Conservation (phyloP, 2,113 vertebrate genomes). For the Anarhynchus alexandrinus region DNA sequence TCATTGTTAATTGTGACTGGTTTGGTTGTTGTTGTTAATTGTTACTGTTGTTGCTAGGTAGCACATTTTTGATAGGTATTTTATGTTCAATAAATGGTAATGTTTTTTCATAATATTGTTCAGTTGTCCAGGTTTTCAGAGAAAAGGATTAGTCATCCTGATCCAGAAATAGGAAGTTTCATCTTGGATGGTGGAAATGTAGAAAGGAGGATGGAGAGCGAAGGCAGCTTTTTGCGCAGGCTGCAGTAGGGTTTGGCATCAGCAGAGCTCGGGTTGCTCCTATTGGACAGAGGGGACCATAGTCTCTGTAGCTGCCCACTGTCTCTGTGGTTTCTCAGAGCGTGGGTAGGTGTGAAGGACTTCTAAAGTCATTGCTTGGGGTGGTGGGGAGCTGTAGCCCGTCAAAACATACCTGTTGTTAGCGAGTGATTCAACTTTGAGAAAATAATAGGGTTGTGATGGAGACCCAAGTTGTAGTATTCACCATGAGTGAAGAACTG, state of each 20-base stretch:
- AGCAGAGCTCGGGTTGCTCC: accelerated
- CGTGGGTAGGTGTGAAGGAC: background rate
- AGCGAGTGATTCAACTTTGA: accelerated
- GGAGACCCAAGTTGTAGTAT: accelerated
- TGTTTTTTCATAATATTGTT: background rate
- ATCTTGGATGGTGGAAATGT: background rate
- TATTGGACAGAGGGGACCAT: accelerated
- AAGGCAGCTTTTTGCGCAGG: background rate
- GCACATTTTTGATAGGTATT: constrained; percentile 45
- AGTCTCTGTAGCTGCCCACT: accelerated
- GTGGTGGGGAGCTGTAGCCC: accelerated
- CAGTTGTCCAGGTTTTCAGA: background rate
- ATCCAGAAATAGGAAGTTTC: background rate
- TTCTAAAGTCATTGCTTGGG: accelerated
- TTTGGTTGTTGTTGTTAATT: background rate
- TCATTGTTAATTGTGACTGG: background rate
- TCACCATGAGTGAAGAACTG: accelerated
- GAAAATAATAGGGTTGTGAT: background rate
- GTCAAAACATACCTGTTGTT: accelerated
- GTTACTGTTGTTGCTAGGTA: constrained; percentile 54
- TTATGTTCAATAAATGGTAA: background rate
- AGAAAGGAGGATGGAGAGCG: background rate
- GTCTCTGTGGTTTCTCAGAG: background rate
- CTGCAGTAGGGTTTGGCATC: background rate
- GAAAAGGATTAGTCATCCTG: background rate